Evolutionary conservation across 1,140 invertebrate species (phyloP).

Genomic region (Lepidurus arcticus): DNA sequence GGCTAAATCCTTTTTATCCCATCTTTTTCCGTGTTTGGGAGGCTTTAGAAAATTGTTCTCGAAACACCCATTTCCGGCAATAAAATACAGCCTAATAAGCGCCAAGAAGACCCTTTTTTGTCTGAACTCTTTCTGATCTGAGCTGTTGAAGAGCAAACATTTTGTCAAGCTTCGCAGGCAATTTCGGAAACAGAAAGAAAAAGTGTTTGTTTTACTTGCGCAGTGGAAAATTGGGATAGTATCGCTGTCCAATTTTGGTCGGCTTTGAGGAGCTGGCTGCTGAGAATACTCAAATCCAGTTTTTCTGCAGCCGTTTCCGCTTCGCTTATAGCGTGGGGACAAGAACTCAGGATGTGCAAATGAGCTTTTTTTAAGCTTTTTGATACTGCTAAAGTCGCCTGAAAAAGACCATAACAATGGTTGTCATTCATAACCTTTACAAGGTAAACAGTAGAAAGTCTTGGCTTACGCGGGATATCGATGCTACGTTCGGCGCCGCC

Average conservation of each 20-base stretch:
- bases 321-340: constrained; percentile 29
- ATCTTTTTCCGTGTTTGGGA: too few species aligned
- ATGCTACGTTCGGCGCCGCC: constrained; percentile 30
- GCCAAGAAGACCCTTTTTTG: background rate
- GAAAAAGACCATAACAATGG: constrained; percentile 15
- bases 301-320: constrained; percentile 30
- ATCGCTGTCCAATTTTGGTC: constrained; percentile 27
- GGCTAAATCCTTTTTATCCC: too few species aligned
- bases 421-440: background rate
- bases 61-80: background rate
- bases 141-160: background rate
- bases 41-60: background rate
- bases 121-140: background rate
- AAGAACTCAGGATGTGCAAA: constrained; percentile 33
- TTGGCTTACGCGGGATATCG: constrained; percentile 31
- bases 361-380: constrained; percentile 28
- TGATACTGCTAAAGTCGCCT: constrained; percentile 34
- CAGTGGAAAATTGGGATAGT: background rate
- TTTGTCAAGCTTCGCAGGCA: background rate
- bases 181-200: background rate
- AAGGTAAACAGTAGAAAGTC: too few species aligned
- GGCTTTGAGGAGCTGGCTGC: constrained; percentile 24
- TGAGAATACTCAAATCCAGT: constrained; percentile 25
- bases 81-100: background rate
- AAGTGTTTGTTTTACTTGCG: background rate